Evolutionary conservation across 2,113 vertebrate genomes (phyloP).

Genomic region (Ophthalmolycus amberensis): DNA sequence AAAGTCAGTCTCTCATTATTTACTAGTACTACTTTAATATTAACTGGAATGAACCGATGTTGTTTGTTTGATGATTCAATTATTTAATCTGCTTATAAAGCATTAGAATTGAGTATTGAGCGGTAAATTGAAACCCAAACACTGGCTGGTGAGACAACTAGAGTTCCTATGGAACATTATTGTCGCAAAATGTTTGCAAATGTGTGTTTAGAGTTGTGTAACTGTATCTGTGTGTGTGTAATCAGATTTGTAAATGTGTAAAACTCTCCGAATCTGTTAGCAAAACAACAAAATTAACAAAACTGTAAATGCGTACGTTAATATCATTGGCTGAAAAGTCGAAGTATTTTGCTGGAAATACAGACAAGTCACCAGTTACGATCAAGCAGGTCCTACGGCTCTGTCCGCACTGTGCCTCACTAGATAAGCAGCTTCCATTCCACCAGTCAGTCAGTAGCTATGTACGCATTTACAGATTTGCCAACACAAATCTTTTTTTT

Average conservation of each 20-base stretch:
- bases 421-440: too few relatives aligned
- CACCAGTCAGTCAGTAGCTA: not conserved
- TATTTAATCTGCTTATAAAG: not conserved
- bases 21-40: not conserved
- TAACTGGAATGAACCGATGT: not conserved
- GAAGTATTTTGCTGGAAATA: not conserved
- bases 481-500: not conserved
- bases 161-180: not conserved
- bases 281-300: not conserved
- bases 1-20: not conserved
- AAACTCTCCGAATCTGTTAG: not conserved
- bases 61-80: not conserved
- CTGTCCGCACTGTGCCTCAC: not conserved
- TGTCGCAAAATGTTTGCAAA: not conserved
- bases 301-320: not conserved
- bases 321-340: not conserved
- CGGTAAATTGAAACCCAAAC: not conserved
- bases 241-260: not conserved
- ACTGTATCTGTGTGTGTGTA: not conserved
- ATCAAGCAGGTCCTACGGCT: not conserved
- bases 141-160: not conserved
- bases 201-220: not conserved
- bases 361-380: not conserved
- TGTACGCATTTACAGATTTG: not conserved
- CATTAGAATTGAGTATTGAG: not conserved